Percentiles rank a stretch among this genome's conserved stretches.
Evolutionary conservation across 2,888 invertebrate species (phyloP).

Genomic region (Eledona agricola): DNA sequence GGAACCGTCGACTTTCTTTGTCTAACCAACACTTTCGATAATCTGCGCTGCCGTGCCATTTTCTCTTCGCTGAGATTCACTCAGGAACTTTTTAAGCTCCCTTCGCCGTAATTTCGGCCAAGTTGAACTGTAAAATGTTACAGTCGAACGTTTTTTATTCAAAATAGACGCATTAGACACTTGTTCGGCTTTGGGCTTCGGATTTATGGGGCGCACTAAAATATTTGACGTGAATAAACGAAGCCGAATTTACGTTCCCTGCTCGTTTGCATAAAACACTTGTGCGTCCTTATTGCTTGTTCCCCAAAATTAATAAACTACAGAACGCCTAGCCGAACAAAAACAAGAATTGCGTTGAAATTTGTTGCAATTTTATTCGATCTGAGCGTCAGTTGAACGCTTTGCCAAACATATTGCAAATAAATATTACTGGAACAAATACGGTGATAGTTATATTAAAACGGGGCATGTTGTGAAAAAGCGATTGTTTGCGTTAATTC

Average conservation of each 20-base stretch:
- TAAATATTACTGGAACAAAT: too few species aligned
- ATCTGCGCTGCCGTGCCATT: too few species aligned
- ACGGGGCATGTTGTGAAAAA: too few species aligned
- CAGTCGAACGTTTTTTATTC: conserved; percentile 38
- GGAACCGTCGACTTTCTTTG: conserved; percentile 55
- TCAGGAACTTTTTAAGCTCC: conserved; percentile 37
- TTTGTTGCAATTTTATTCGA: too few species aligned
- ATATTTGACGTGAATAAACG: conserved; percentile 34
- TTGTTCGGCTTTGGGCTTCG: conserved; percentile 36
- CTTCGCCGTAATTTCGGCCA: conserved; percentile 33
- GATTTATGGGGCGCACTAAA: conserved; percentile 34
- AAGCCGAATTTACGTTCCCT: conserved; percentile 25
- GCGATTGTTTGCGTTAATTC: too few species aligned
- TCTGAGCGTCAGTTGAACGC: too few species aligned
- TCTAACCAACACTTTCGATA: conserved; percentile 48
- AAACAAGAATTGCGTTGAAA: too few species aligned
- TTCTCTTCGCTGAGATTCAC: conserved; percentile 29
- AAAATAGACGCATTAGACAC: conserved; percentile 36
- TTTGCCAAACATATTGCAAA: too few species aligned
- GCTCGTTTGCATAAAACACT: conserved; percentile 30
- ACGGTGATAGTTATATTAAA: too few species aligned
- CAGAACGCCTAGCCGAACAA: too few species aligned
- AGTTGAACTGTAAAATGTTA: conserved; percentile 37
- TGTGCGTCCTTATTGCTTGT: conserved; percentile 22
- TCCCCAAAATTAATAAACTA: conserved; percentile 7